Evolutionary conservation across 92 coral and sea anemone genomes (phyloP).

Genomic region (Phenganax stokvisi): DNA sequence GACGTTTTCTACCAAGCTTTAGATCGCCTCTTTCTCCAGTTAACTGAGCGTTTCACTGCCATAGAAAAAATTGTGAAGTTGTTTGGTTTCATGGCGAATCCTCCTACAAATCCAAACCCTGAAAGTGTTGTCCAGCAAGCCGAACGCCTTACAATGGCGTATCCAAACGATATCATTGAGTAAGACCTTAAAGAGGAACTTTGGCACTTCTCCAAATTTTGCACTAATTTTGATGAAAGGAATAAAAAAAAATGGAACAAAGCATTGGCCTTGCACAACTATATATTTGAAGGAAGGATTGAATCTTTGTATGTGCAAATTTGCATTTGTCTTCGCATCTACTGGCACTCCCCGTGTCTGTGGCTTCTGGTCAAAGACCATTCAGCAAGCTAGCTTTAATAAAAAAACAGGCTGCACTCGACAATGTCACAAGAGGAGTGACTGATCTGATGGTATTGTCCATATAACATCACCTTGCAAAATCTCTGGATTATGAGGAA

Average conservation of each 20-base stretch:
- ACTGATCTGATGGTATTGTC: conserved; percentile 16
- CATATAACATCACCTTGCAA: conserved; percentile 3
- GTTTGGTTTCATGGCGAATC: background rate
- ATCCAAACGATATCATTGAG: background rate
- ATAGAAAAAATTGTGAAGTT: background rate
- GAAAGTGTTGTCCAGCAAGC: background rate
- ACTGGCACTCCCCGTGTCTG: conserved; percentile 15
- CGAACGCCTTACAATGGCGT: background rate
- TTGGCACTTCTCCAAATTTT: background rate
- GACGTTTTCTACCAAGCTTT: conserved; percentile 13
- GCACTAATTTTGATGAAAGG: background rate
- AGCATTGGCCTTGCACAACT: background rate
- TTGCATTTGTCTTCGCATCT: conserved; percentile 26
- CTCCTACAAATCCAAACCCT: background rate
- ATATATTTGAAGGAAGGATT: background rate
- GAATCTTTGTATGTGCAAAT: conserved; percentile 21
- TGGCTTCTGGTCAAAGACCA: conserved; percentile 14
- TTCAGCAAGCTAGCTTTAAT: conserved; percentile 28
- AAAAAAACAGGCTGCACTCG: conserved; percentile 3
- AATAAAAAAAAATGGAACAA: background rate
- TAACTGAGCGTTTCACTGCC: conserved; percentile 3
- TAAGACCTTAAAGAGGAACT: background rate
- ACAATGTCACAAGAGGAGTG: conserved; percentile 23
- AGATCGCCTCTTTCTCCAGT: background rate
- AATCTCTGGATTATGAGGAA: conserved; percentile 21